Evolutionary conservation across 64 coral and sea anemone species (phyloP).

Genomic region (Anthopleura sola): DNA sequence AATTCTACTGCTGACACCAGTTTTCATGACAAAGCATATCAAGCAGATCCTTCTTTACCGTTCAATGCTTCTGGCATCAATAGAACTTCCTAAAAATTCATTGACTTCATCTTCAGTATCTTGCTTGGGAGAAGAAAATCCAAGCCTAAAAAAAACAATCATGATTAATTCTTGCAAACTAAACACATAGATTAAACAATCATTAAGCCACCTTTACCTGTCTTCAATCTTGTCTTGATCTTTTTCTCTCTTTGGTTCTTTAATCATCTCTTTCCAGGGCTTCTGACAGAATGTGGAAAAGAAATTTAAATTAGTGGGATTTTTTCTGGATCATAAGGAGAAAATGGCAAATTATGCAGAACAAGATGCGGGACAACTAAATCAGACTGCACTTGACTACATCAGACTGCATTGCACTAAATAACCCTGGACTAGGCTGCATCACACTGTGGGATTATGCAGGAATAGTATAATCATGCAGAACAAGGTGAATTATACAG

Average conservation of each 20-base stretch:
- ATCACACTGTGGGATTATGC: no score
- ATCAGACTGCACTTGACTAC: no score
- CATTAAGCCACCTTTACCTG: neutral
- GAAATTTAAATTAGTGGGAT: no score
- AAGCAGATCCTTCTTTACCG: slow-evolving; percentile 48
- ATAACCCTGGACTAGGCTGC: no score
- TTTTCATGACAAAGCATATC: neutral
- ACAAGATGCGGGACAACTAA: no score
- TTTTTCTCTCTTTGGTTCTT: slow-evolving; percentile 5
- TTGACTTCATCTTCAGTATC: slow-evolving; percentile 97
- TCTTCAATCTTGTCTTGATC: slow-evolving; percentile 8
- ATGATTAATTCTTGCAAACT: neutral
- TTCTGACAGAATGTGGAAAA: no score
- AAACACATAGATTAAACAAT: neutral
- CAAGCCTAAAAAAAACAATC: slow-evolving; percentile 58
- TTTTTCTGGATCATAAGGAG: no score
- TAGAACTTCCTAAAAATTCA: slow-evolving; percentile 92
- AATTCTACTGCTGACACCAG: no score
- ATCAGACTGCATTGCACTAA: no score
- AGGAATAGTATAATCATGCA: neutral
- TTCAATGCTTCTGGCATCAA: slow-evolving; percentile 93
- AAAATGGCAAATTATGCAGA: no score
- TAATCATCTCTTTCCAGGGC: neutral
- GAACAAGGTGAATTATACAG: no score
- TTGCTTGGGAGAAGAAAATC: slow-evolving; percentile 71